A percentile compares a stretch with the other conserved stretches of the same genome.
phyloP scores from a whole-genome alignment of 2,888 invertebrate species.

The Agonopterix alstromeriana region DNA sequence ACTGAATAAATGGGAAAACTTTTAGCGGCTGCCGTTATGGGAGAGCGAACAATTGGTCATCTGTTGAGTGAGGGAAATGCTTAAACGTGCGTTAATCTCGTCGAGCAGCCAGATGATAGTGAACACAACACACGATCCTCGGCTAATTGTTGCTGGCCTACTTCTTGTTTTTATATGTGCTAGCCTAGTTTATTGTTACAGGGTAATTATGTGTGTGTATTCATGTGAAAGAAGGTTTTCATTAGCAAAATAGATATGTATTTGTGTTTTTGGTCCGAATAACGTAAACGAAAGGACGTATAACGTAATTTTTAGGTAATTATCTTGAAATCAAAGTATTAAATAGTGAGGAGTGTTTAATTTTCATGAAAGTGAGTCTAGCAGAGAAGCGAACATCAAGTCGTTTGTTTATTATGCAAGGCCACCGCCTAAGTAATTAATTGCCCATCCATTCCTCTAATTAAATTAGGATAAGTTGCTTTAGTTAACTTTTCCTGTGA shows the following conservation, averaged over 20 bases:
- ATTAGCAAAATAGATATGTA: no score
- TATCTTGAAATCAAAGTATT: background rate
- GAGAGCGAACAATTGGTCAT: conserved; percentile 74
- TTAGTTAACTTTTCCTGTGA: conserved; percentile 5
- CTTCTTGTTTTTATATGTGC: conserved; percentile 12
- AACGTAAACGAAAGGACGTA: no score
- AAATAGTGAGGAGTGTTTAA: background rate
- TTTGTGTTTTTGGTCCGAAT: no score
- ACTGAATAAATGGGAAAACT: conserved; percentile 75
- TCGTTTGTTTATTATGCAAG: conserved; percentile 31
- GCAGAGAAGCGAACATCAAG: conserved; percentile 5
- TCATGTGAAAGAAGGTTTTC: no score
- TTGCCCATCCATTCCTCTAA: conserved; percentile 40
- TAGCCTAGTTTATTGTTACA: background rate
- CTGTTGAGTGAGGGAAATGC: conserved; percentile 49
- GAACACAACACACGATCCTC: conserved; percentile 23
- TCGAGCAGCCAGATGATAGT: conserved; percentile 32
- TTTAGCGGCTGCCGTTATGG: conserved; percentile 61
- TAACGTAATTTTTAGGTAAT: no score
- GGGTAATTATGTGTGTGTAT: no score
- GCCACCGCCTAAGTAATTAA: conserved; percentile 39
- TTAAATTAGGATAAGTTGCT: conserved; percentile 26
- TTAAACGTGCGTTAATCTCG: conserved; percentile 58
- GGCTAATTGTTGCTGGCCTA: conserved; percentile 32
- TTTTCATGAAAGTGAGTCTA: background rate